Evolutionary conservation across 2,888 invertebrate genomes (phyloP), one percentile per base, ranked within the genome.

Genomic region (Dryadula phaetusa): DNA sequence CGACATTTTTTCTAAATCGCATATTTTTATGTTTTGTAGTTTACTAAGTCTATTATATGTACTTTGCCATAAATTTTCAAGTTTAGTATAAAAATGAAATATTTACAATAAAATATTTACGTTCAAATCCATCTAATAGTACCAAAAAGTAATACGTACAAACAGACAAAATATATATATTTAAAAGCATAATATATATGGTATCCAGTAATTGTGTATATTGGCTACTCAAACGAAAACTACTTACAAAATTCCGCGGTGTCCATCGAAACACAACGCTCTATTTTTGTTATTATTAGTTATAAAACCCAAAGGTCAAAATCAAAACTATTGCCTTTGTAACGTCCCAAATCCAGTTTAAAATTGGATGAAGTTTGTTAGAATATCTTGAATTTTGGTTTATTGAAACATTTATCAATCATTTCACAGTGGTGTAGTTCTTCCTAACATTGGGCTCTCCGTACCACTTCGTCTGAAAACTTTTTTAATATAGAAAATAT

Each of bases 341-440:
- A 52, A 40, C 46, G 53, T 34, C 22, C 28, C 42, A 28, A 67
- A 22, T 52, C 52, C 20, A 22, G 44, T 34, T 58, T 58, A 28
- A 64, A 67, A 67, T 67, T 67, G 49, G 64, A 37, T 63, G 64
- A 67, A 63, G 63, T 64, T 67, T 58, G 58, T 46, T 60, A 58
- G 34, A 44, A 64, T 60, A 53, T 32, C 52, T 28, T 58, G 37
- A 49, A 60, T 47, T 44, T 28, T 52, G 52, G 42, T 63, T 44
- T 58, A 67, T 42, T 63, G 25, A 53, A 52, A 42, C 32, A 47
- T 8, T 60, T 25, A 60, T 14, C 18, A 44, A 16, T 25, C 44
- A 18, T 14, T 32, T 28, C 18, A 18, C 4, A 60, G 44, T 60
- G 2, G 12, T 14, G 6, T 60, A 8, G 32, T 46, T 28, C 25